phyloP scores from a whole-genome alignment of 1,140 invertebrate genomes.

The Ylistrum balloti region DNA sequence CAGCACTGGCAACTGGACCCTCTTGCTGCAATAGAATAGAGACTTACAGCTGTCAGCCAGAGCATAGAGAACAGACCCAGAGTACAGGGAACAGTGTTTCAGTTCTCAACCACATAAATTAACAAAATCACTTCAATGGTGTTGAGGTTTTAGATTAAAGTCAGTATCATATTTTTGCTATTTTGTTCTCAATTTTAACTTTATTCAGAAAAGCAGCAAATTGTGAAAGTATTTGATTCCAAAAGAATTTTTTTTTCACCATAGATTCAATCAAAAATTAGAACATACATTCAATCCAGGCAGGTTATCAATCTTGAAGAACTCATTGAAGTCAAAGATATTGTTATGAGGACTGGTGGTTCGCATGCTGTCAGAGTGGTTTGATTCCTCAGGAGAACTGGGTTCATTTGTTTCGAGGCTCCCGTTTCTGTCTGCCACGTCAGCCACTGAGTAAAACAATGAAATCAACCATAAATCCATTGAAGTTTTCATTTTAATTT shows the following conservation, averaged over 20 bases:
- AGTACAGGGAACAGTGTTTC: no score
- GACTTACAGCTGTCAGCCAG: background rate
- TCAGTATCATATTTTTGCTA: no score
- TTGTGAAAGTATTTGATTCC: no score
- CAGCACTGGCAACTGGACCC: conserved; percentile 56
- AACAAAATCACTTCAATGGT: no score
- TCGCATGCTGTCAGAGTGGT: conserved; percentile 61
- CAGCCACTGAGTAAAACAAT: conserved; percentile 67
- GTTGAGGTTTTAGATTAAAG: no score
- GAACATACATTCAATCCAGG: conserved; percentile 84
- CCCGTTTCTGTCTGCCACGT: conserved; percentile 76
- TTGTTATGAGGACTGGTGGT: conserved; percentile 51
- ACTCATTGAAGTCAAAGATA: conserved; percentile 89
- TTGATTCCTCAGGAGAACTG: conserved; percentile 74
- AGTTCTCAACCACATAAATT: no score
- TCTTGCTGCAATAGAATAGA: conserved; percentile 58
- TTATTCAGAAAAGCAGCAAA: no score
- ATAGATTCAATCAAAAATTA: background rate
- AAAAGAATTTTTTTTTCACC: no score
- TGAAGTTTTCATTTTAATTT: no score
- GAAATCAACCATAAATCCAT: no score
- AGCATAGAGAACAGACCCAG: no score
- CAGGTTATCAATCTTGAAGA: conserved; percentile 87
- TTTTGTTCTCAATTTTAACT: no score
- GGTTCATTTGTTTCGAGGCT: conserved; percentile 77